Base-by-base conservation (phyloP, 2,113 vertebrate species). In the Indri indri region DNA sequence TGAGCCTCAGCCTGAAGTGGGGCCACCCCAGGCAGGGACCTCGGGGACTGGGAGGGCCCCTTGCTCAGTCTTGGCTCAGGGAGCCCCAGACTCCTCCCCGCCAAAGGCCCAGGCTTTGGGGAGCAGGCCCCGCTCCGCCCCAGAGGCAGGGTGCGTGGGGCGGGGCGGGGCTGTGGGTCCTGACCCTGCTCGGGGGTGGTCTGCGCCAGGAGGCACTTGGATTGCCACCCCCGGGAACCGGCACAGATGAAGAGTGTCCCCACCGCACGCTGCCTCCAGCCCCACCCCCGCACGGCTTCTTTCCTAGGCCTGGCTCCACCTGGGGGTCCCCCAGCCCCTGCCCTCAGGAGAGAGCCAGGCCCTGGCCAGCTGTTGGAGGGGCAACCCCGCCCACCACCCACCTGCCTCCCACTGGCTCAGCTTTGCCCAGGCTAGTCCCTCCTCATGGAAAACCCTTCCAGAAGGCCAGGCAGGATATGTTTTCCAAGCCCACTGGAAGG, bases 181-280 rank as follows among this genome's bases (percentile, higher is more conserved):
- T 22, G 32, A 13, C 6, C 63, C 17, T 9, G 7, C 42, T 32
- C 34, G 88, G 37, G 37, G 65, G 34, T 47, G 52, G n/a, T 74
- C 45, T 52, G 47, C 11, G 22, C 59, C 23, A 65, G 4, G 9
- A 40, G n/a, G 73, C 37, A 77, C 18, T 77, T 47, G 59, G 13
- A 42, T 0, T 18, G 18, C n/a, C 17, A 37, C 18, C 2, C 20
- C 1, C 0, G 3, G 54, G 80, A 12, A 34, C 0, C 22, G 79
- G 40, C 22, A 32, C 34, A 61, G 34, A 10, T 0, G 11, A 63
- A 27, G 8, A 7, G 23, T 27, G 8, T 8, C 7, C 27, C 42
- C 42, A 23, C 6, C 71, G 25, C 42, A 9, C 27, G 8, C 14
- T 20, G 12, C 45, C 8, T 27, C 34, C 7, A 2, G 4, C 25